Conservation (phyloP, 2,113 vertebrate species). For the Bubo scandiacus region DNA sequence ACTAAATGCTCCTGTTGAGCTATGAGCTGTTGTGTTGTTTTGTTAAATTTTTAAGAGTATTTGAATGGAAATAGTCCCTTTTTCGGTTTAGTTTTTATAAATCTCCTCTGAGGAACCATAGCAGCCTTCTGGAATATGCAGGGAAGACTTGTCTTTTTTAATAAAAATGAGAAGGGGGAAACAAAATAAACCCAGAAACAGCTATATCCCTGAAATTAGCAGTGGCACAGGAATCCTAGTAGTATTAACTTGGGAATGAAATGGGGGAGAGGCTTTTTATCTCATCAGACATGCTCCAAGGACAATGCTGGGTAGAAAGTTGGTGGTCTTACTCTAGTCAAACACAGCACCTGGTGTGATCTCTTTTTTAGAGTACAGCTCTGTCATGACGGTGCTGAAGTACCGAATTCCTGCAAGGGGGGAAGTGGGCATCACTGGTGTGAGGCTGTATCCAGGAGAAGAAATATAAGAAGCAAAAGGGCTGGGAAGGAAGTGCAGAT, state of each 20-base stretch:
- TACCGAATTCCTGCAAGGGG: fast-evolving
- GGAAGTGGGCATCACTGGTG: neutral
- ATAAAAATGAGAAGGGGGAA: neutral
- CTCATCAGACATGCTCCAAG: neutral
- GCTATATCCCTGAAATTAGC: neutral
- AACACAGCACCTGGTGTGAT: neutral
- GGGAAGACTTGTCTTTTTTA: conserved; percentile 14
- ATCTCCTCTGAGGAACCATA: conserved; percentile 15
- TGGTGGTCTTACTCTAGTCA: fast-evolving
- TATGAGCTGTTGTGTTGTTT: neutral
- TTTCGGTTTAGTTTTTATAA: neutral
- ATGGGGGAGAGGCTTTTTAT: neutral
- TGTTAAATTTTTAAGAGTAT: conserved; percentile 55
- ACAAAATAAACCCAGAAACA: neutral
- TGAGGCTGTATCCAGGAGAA: neutral
- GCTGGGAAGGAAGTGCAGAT: neutral
- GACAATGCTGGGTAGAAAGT: neutral
- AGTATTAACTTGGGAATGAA: neutral
- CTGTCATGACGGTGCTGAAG: neutral
- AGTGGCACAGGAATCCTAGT: neutral
- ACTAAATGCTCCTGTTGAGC: conserved; percentile 13
- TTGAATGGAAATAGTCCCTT: conserved; percentile 1
- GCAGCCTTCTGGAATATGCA: neutral
- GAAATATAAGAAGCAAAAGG: neutral
- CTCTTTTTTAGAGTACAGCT: neutral